These are phyloP conservation scores for Nesoenas mayeri DNA, from an alignment of 2,113 vertebrate species.

Conservation along the genomic window DNA sequence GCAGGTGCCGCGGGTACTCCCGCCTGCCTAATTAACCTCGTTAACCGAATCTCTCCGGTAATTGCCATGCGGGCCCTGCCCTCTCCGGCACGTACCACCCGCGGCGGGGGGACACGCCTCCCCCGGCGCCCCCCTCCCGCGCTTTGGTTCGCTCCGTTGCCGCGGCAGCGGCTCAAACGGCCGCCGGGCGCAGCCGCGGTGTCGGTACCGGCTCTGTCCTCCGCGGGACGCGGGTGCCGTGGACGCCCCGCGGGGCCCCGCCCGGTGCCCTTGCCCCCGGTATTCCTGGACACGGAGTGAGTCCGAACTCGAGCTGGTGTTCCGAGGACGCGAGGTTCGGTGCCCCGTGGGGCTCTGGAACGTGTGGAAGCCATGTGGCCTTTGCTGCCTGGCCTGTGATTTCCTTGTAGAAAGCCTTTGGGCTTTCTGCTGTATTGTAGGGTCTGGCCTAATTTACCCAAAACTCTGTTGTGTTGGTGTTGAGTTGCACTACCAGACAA, in stretches of 20 bases:
- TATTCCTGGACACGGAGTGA: not conserved
- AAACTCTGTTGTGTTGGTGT: rapidly evolving
- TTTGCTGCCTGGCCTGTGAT: rapidly evolving
- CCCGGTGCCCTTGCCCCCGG: no score
- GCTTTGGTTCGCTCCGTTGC: conserved; percentile 10
- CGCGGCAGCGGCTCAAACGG: not conserved
- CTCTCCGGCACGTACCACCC: no score
- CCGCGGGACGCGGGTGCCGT: no score
- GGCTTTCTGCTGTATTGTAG: rapidly evolving
- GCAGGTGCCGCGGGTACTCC: rapidly evolving
- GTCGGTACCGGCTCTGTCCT: not conserved
- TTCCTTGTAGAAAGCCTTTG: no score
- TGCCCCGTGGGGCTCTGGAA: rapidly evolving
- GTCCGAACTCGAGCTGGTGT: no score
- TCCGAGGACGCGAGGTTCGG: not conserved
- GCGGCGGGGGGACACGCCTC: no score
- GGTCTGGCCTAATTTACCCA: rapidly evolving
- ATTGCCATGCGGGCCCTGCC: no score
- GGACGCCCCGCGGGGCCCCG: no score
- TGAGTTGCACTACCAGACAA: rapidly evolving
- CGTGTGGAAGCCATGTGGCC: not conserved
- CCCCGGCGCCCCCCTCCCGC: no score
- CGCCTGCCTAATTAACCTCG: not conserved
- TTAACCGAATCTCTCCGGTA: no score
- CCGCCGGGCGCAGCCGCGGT: not conserved